These are phyloP conservation scores for Cottus gobio DNA, from an alignment of 2,113 vertebrate genomes.

Conservation along the genomic window DNA sequence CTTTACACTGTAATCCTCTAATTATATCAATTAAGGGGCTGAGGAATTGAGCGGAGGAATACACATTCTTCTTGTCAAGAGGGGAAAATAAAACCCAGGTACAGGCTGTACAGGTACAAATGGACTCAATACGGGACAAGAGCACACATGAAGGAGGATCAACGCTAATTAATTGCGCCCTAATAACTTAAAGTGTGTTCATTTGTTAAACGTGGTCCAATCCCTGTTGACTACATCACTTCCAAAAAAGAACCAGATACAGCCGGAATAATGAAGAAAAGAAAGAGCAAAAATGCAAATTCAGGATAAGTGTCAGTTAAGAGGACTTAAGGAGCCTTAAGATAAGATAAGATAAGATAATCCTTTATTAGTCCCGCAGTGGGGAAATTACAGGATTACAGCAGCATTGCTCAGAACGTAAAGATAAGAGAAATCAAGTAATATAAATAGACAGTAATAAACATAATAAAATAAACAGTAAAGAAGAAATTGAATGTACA, in stretches of 20 bases:
- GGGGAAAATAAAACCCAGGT: conserved; percentile 37
- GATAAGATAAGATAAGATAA: no score
- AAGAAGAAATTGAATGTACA: no score
- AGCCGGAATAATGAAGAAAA: conserved; percentile 37
- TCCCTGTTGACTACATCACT: not conserved
- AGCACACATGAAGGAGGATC: not conserved
- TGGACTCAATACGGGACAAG: not conserved
- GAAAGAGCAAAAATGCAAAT: conserved; percentile 59
- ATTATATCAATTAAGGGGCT: conserved; percentile 80
- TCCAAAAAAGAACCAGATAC: conserved; percentile 9
- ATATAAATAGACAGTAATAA: no score
- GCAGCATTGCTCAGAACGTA: no score
- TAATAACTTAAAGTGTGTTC: conserved; percentile 13
- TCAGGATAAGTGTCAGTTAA: conserved; percentile 68
- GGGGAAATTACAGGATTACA: no score
- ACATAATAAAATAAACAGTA: no score
- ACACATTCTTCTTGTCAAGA: conserved; percentile 52
- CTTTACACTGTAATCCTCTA: conserved; percentile 80
- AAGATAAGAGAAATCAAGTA: no score
- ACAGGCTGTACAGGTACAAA: conserved; percentile 11
- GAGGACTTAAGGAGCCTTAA: conserved; percentile 69
- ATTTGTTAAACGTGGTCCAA: conserved; percentile 15
- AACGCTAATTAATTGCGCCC: conserved; percentile 5
- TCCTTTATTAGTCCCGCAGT: no score
- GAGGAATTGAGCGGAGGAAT: conserved; percentile 50